Evolutionary conservation across 2,888 invertebrate species (phyloP).

Genomic region (Callinectes sapidus): DNA sequence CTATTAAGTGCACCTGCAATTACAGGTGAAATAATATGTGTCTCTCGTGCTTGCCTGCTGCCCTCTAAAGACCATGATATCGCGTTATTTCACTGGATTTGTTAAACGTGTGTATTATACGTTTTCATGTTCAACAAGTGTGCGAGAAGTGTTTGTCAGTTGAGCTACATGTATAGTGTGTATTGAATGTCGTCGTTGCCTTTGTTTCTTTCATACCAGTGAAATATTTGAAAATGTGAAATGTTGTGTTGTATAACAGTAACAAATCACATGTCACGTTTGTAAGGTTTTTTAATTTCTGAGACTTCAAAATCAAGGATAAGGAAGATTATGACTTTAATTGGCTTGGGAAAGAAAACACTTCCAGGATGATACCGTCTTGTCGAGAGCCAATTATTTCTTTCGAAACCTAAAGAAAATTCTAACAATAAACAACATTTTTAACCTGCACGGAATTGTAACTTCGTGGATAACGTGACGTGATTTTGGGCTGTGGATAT

Average conservation of each 20-base stretch:
- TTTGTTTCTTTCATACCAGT: neutral
- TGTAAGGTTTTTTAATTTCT: neutral
- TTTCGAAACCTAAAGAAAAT: neutral
- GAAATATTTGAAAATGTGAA: neutral
- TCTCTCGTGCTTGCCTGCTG: neutral
- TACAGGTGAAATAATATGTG: neutral
- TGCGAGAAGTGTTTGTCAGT: neutral
- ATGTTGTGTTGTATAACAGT: neutral
- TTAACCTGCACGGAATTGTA: neutral
- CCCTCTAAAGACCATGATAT: neutral
- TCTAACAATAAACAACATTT: neutral
- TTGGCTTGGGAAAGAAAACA: neutral
- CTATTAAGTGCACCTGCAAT: slow-evolving; percentile 1
- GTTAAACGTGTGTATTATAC: neutral
- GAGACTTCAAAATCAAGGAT: neutral
- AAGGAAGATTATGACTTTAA: neutral
- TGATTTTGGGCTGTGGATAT: neutral
- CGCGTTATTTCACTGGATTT: slow-evolving; percentile 12
- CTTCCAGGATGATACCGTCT: neutral
- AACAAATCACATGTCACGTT: neutral
- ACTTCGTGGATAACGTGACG: neutral
- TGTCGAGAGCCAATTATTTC: neutral
- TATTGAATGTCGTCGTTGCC: neutral
- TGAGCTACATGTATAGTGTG: neutral
- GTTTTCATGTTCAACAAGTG: neutral